phyloP scores from a whole-genome alignment of 2,888 invertebrate species.

The Schrankia costaestrigalis region DNA sequence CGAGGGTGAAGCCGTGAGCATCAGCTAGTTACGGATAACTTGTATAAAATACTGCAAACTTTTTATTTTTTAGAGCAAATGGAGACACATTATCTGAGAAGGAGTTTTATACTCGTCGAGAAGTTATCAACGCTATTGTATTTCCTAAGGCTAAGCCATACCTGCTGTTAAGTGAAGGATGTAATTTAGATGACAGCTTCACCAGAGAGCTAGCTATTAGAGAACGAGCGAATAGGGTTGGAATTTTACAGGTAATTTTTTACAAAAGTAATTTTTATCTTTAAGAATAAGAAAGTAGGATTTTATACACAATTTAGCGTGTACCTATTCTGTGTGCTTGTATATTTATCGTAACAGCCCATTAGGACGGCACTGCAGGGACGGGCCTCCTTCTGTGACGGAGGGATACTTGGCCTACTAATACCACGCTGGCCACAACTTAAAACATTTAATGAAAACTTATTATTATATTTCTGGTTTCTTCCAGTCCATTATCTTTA shows the following conservation, averaged over 20 bases:
- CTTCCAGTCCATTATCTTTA: slow-evolving; percentile 88
- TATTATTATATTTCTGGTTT: slow-evolving; percentile 3
- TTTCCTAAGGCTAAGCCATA: slow-evolving; percentile 82
- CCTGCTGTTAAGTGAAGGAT: slow-evolving; percentile 81
- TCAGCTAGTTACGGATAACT: too few species aligned
- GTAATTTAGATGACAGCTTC: slow-evolving; percentile 80
- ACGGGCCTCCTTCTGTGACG: too few species aligned
- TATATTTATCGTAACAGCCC: too few species aligned
- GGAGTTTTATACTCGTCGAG: slow-evolving; percentile 81
- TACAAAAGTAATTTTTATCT: neutral
- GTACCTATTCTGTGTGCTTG: too few species aligned
- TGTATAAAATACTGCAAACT: too few species aligned
- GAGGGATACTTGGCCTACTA: too few species aligned
- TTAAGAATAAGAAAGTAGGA: too few species aligned
- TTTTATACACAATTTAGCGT: too few species aligned
- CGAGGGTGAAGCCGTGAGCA: too few species aligned
- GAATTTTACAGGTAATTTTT: slow-evolving; percentile 82
- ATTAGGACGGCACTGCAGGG: too few species aligned
- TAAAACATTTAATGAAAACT: too few species aligned
- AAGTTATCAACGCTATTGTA: slow-evolving; percentile 80
- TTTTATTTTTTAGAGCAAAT: slow-evolving; percentile 58
- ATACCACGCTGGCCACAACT: too few species aligned
- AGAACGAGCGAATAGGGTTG: slow-evolving; percentile 87
- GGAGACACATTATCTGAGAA: slow-evolving; percentile 83
- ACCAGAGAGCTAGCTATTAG: slow-evolving; percentile 85